phyloP scores from a whole-genome alignment of 2,113 vertebrate genomes.

The Mastomys natalensis region DNA sequence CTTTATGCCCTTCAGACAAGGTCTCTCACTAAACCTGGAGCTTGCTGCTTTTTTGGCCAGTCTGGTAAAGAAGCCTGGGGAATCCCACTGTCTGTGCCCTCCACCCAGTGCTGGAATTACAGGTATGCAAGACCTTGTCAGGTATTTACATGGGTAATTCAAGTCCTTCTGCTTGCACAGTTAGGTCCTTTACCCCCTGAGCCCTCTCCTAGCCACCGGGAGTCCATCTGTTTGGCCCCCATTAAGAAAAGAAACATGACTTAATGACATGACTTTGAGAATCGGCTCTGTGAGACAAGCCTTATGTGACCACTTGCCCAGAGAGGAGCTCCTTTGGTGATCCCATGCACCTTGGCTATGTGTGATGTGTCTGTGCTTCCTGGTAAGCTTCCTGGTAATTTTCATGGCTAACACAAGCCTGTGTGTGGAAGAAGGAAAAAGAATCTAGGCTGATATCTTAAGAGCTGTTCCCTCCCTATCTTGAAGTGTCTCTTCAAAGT shows the following conservation, averaged over 20 bases:
- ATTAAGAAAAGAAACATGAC: too few relatives aligned
- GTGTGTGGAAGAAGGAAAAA: neutral
- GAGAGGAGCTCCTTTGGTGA: neutral
- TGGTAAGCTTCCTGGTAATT: neutral
- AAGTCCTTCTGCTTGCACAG: neutral
- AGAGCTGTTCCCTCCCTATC: neutral
- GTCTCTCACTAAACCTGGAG: neutral
- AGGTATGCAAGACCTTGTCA: neutral
- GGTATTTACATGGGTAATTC: too few relatives aligned
- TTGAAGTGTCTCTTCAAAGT: slow-evolving; percentile 35
- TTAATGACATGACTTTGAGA: too few relatives aligned
- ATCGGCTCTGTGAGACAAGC: fast-evolving
- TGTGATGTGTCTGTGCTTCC: neutral
- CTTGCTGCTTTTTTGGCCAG: too few relatives aligned
- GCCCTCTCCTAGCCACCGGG: neutral
- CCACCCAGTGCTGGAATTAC: too few relatives aligned
- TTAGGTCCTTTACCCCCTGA: neutral
- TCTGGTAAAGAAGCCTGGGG: neutral
- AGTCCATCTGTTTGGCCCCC: fast-evolving
- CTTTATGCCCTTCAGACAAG: neutral
- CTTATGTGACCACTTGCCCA: neutral
- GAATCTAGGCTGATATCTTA: neutral
- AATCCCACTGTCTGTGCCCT: neutral
- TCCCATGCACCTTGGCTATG: neutral
- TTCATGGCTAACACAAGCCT: neutral